Percentiles rank a stretch among this genome's conserved stretches.
Conservation (phyloP, 64 coral and sea anemone genomes). For the Platygyra sinensis region DNA sequence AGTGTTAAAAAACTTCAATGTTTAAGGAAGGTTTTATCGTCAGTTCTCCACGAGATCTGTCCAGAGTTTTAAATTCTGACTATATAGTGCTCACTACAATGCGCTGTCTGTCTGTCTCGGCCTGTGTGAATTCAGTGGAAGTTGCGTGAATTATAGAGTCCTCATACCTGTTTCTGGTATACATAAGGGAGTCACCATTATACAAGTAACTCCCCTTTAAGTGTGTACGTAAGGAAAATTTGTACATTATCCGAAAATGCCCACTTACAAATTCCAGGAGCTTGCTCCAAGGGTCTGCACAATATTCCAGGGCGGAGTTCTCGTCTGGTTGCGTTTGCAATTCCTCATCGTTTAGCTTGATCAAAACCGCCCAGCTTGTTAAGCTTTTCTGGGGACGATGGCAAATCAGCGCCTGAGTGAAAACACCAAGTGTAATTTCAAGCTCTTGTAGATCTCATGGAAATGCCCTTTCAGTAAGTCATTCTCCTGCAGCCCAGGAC, state of each 20-base stretch:
- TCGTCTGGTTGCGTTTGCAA: neutral
- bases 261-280: conserved; percentile 4
- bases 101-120: too few species aligned
- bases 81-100: too few species aligned
- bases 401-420: neutral
- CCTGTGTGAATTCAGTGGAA: too few species aligned
- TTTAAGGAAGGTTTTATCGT: too few species aligned
- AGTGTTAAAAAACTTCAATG: too few species aligned
- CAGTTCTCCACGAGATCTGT: too few species aligned
- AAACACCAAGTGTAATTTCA: neutral
- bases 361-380: neutral
- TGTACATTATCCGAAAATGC: neutral
- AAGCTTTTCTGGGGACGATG: neutral
- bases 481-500: too few species aligned
- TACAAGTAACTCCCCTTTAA: neutral
- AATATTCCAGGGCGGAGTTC: neutral
- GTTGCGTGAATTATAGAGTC: too few species aligned
- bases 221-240: neutral
- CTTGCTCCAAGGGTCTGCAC: neutral
- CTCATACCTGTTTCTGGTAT: too few species aligned
- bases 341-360: neutral
- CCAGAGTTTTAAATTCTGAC: too few species aligned
- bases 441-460: neutral
- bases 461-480: neutral
- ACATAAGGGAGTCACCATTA: too few species aligned